These are phyloP conservation scores for Drosophila nannoptera DNA, from an alignment of 1,140 invertebrate genomes.

Conservation along the genomic window DNA sequence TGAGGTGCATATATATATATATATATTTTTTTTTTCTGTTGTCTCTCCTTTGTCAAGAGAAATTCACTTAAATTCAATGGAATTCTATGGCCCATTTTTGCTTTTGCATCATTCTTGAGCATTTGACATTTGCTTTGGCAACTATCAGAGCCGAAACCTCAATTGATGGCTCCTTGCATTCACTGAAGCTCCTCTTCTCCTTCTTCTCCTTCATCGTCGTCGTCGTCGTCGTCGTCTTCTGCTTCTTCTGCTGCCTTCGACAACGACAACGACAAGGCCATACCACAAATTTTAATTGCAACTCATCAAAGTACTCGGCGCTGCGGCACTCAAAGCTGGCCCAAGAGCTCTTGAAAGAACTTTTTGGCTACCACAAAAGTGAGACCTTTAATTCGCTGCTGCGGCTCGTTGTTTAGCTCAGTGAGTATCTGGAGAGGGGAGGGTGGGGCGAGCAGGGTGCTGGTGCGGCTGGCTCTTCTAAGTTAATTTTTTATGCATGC, in stretches of 20 bases:
- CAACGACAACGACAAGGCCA: slow-evolving; percentile 37
- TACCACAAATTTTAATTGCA: slow-evolving; percentile 54
- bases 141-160: slow-evolving; percentile 23
- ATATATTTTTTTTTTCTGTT: too few relatives aligned
- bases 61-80: too few relatives aligned
- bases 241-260: background rate
- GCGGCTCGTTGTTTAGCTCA: slow-evolving; percentile 25
- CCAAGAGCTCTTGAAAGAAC: slow-evolving; percentile 36
- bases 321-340: slow-evolving; percentile 9
- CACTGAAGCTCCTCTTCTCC: background rate
- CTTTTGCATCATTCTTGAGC: background rate
- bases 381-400: slow-evolving; percentile 45
- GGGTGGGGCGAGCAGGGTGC: background rate
- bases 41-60: too few relatives aligned
- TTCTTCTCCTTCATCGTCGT: too few relatives aligned
- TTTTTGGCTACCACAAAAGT: slow-evolving; percentile 48
- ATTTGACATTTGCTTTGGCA: slow-evolving; percentile 10
- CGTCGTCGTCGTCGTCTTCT: too few relatives aligned
- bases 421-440: background rate
- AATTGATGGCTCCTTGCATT: slow-evolving; percentile 3
- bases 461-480: slow-evolving; percentile 26
- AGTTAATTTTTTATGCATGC: slow-evolving; percentile 61
- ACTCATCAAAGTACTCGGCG: slow-evolving; percentile 41
- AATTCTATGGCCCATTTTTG: background rate
- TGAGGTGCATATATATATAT: too few relatives aligned